These are phyloP conservation scores for Lasioglossum calceatum DNA, from an alignment of 2,888 invertebrate species.

Conservation along the genomic window DNA sequence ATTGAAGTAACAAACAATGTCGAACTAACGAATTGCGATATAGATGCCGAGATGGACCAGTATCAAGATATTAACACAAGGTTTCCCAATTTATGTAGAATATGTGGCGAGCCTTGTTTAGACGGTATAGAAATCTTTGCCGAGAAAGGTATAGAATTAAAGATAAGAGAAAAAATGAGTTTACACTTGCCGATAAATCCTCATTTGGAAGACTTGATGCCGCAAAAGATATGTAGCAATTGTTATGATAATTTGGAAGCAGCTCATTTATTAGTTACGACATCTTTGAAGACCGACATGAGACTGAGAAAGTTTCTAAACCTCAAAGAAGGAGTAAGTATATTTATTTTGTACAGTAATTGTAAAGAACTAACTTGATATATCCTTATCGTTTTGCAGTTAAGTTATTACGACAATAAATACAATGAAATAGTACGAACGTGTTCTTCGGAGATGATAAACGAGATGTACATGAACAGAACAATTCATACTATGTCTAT, in stretches of 20 bases:
- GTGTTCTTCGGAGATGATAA: conserved; percentile 64
- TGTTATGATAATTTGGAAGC: conserved; percentile 75
- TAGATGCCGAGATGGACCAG: conserved; percentile 64
- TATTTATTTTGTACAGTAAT: conserved; percentile 3
- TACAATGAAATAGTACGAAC: conserved; percentile 65
- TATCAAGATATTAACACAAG: conserved; percentile 64
- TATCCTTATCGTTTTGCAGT: conserved; percentile 62
- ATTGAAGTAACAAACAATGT: conserved; percentile 41
- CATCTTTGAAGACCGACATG: conserved; percentile 74
- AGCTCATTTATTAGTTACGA: conserved; percentile 70
- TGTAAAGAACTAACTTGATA: background rate
- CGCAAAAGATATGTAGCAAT: conserved; percentile 72
- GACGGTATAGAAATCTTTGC: conserved; percentile 75
- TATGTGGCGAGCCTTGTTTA: conserved; percentile 71
- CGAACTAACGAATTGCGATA: conserved; percentile 59
- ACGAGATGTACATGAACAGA: conserved; percentile 62
- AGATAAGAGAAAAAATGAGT: conserved; percentile 75
- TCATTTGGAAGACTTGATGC: conserved; percentile 68
- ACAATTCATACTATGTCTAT: conserved; percentile 20
- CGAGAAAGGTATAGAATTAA: conserved; percentile 68
- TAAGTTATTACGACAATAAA: conserved; percentile 69
- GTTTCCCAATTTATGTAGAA: conserved; percentile 73
- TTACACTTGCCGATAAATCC: conserved; percentile 76
- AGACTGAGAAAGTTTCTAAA: conserved; percentile 73
- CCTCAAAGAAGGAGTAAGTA: conserved; percentile 69